Percentiles rank a stretch among this genome's conserved stretches.
Conservation (phyloP, 2,888 invertebrate species). For the Troides helena region DNA sequence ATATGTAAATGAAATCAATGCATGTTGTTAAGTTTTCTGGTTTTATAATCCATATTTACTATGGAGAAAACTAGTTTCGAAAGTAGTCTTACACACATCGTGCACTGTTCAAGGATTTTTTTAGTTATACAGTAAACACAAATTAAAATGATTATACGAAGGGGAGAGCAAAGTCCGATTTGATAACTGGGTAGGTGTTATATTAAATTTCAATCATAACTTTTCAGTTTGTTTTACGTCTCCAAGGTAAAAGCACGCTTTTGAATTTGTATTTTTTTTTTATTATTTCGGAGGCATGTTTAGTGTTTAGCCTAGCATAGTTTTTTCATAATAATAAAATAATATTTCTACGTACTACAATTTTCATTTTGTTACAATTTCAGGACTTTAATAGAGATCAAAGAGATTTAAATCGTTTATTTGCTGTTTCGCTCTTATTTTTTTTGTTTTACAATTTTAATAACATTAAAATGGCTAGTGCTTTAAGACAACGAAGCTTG, state of each 20-base stretch:
- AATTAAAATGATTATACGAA: constrained; percentile 25
- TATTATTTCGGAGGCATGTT: neutral
- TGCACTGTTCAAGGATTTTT: constrained; percentile 17
- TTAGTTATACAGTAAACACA: constrained; percentile 7
- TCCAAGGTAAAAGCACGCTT: constrained; percentile 13
- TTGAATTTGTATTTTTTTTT: neutral
- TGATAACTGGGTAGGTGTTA: constrained; percentile 17
- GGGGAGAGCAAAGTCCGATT: constrained; percentile 28
- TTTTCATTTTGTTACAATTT: neutral
- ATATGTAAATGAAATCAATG: neutral
- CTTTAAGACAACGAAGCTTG: constrained; percentile 41
- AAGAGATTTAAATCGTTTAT: neutral
- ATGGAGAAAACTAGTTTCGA: constrained; percentile 21
- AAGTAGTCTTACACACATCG: constrained; percentile 17
- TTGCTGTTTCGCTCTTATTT: neutral
- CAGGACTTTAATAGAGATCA: neutral
- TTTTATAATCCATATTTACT: neutral
- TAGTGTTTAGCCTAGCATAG: too few relatives aligned
- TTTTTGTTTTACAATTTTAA: neutral
- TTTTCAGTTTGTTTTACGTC: constrained; percentile 10
- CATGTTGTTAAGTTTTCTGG: neutral
- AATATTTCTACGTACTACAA: too few relatives aligned
- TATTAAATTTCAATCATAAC: neutral
- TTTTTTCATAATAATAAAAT: too few relatives aligned
- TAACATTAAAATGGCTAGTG: constrained; percentile 19